phyloP scores from a whole-genome alignment of 2,113 vertebrate species.

The Athene noctua region DNA sequence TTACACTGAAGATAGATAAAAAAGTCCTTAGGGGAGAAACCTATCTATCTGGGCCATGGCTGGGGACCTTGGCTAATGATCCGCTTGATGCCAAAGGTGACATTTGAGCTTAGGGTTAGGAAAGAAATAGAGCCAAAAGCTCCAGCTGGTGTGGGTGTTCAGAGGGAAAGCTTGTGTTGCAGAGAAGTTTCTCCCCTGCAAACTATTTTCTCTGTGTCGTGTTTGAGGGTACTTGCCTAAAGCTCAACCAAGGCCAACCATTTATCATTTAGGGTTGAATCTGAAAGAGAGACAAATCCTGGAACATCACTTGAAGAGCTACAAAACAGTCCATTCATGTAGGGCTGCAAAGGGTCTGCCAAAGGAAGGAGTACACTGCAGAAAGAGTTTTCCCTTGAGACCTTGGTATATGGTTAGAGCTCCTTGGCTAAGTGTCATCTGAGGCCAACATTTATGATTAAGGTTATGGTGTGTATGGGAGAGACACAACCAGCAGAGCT shows the following conservation, averaged over 20 bases:
- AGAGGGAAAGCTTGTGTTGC: background rate
- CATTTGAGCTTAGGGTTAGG: background rate
- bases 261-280: background rate
- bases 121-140: background rate
- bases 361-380: background rate
- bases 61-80: background rate
- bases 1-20: background rate
- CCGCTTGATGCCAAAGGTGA: background rate
- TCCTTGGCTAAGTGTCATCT: background rate
- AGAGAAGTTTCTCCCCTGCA: background rate
- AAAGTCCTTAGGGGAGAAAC: too few species aligned
- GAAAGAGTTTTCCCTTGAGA: background rate
- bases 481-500: background rate
- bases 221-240: background rate
- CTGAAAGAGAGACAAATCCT: background rate
- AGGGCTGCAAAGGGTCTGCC: background rate
- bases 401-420: background rate
- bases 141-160: background rate
- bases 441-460: background rate
- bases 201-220: background rate
- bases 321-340: background rate
- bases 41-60: too few species aligned
- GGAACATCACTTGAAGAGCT: background rate
- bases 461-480: background rate
- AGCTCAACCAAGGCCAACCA: background rate